Percentiles rank a stretch among this genome's conserved stretches.
Conservation (phyloP, 2,797 vertebrate species). For the Gymnoscopelus microlampas region DNA sequence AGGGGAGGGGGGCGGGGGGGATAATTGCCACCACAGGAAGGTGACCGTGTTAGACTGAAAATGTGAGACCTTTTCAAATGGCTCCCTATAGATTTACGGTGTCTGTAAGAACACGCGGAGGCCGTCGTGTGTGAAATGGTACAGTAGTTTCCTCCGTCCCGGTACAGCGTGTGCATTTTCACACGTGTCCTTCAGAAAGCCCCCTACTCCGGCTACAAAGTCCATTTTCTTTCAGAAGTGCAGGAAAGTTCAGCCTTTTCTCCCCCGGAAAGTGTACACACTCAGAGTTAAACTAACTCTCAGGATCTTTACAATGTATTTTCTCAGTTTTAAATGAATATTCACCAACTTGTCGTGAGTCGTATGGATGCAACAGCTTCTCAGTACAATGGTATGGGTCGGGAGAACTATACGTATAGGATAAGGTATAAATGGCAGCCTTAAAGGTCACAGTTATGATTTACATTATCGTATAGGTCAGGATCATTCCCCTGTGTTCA, state of each 20-base stretch:
- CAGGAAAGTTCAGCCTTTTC: background rate
- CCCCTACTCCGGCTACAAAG: too few relatives aligned
- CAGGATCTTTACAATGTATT: background rate
- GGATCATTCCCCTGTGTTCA: slow-evolving; percentile 7
- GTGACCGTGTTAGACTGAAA: background rate
- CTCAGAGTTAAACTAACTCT: background rate
- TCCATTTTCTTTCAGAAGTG: background rate
- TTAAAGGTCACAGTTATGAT: slow-evolving; percentile 40
- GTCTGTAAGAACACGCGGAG: background rate
- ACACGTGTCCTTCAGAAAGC: background rate
- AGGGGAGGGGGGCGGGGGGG: background rate
- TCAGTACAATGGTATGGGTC: too few relatives aligned
- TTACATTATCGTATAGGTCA: slow-evolving; percentile 31
- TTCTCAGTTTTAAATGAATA: too few relatives aligned
- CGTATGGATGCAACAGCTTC: too few relatives aligned
- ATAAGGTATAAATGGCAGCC: slow-evolving; percentile 19
- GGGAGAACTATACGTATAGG: background rate
- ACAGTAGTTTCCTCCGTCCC: background rate
- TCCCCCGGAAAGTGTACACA: too few relatives aligned
- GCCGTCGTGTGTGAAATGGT: background rate
- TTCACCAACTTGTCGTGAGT: too few relatives aligned
- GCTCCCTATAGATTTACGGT: slow-evolving; percentile 13
- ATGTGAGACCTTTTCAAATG: slow-evolving; percentile 21
- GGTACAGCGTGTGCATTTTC: background rate
- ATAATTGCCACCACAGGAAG: slow-evolving; percentile 21